Percentiles rank a stretch among this genome's conserved stretches.
phyloP scores from a whole-genome alignment of 1,140 invertebrate species.

The Zaprionus camerounensis region DNA sequence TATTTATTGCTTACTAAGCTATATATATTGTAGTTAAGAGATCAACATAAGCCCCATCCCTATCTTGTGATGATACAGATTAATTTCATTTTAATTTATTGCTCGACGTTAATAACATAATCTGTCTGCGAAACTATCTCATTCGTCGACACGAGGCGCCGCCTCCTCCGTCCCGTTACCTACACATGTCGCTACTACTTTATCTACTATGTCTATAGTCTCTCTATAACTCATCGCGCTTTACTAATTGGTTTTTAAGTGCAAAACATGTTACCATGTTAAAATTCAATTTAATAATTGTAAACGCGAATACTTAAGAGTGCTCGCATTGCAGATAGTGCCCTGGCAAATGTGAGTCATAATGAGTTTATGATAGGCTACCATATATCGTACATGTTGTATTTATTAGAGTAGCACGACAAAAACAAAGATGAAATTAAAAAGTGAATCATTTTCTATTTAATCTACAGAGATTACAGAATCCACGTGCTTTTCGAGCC shows the following conservation, averaged over 20 bases:
- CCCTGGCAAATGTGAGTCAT: slow-evolving; percentile 13
- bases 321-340: background rate
- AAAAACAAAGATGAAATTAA: background rate
- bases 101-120: too few relatives aligned
- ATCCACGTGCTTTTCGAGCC: background rate
- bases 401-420: slow-evolving; percentile 27
- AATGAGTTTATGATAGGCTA: slow-evolving; percentile 21
- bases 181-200: slow-evolving; percentile 1
- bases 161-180: background rate
- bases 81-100: background rate
- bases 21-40: background rate
- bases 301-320: background rate
- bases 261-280: slow-evolving; percentile 22
- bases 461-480: slow-evolving; percentile 2
- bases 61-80: background rate
- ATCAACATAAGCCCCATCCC: background rate
- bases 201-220: slow-evolving; percentile 18
- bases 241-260: slow-evolving; percentile 50
- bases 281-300: slow-evolving; percentile 37
- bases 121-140: background rate
- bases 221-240: slow-evolving; percentile 5
- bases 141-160: background rate
- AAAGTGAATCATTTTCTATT: slow-evolving; percentile 25
- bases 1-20: background rate
- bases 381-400: slow-evolving; percentile 17